A percentile compares a stretch with the other conserved stretches of the same genome.
Conservation (phyloP, 2,797 vertebrate species). For the Xiphophorus birchmanni region DNA sequence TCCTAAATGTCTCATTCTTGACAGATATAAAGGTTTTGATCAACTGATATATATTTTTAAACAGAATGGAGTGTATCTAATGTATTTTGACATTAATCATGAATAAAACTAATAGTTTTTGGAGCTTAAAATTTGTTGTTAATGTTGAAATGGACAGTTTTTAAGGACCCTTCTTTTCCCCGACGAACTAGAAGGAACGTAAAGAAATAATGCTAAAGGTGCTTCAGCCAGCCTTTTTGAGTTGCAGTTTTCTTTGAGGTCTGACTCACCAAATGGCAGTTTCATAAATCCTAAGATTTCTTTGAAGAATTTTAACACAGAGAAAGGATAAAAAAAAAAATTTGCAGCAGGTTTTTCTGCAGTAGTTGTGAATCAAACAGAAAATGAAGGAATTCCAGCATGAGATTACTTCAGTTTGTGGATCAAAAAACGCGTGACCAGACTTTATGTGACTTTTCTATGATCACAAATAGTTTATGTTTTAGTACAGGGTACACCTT, state of each 20-base stretch:
- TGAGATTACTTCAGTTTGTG: background rate
- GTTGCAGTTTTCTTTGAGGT: background rate
- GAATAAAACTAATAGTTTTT: constrained; percentile 28
- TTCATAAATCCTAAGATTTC: background rate
- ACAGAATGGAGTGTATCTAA: constrained; percentile 5
- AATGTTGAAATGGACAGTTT: constrained; percentile 35
- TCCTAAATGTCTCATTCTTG: constrained; percentile 26
- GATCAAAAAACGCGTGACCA: background rate
- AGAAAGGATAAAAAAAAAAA: background rate
- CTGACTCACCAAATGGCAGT: background rate
- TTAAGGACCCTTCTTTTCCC: background rate
- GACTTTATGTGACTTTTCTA: background rate
- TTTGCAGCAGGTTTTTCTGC: background rate
- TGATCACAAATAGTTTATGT: background rate
- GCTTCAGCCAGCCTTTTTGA: background rate
- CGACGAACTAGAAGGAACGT: background rate
- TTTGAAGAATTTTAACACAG: background rate
- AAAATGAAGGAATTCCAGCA: background rate
- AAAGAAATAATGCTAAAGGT: background rate
- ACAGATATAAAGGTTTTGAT: constrained; percentile 25
- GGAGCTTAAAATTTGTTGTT: constrained; percentile 42
- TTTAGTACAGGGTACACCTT: background rate
- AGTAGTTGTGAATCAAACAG: background rate
- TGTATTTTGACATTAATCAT: constrained; percentile 7
- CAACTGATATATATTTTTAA: constrained; percentile 36